Evolutionary conservation across 2,888 invertebrate genomes (phyloP).

Genomic region (Leptopilina myrica): DNA sequence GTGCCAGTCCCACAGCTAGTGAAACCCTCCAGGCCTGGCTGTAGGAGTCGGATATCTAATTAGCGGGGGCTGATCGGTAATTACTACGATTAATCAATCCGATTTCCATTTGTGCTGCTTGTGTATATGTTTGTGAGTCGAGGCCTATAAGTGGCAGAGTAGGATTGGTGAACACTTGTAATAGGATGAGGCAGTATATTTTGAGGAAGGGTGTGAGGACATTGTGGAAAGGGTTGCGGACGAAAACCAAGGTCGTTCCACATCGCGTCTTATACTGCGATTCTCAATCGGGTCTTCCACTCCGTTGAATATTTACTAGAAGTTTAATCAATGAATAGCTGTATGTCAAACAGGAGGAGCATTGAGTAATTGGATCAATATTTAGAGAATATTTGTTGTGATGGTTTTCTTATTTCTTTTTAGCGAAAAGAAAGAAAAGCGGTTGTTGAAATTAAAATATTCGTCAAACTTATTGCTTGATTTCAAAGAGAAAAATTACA

Average conservation of each 20-base stretch:
- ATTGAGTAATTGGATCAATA: no score
- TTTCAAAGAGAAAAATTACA: neutral
- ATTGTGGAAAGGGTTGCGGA: conserved; percentile 54
- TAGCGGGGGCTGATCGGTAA: conserved; percentile 78
- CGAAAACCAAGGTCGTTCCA: conserved; percentile 57
- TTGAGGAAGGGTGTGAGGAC: conserved; percentile 39
- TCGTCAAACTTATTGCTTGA: no score
- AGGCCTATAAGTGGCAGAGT: conserved; percentile 43
- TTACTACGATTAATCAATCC: conserved; percentile 80
- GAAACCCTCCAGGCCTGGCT: conserved; percentile 71
- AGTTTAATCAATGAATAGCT: conserved; percentile 23
- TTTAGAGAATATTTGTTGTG: no score
- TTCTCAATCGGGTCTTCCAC: conserved; percentile 40
- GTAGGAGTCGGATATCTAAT: conserved; percentile 76
- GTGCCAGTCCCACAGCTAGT: conserved; percentile 62
- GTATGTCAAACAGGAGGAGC: neutral
- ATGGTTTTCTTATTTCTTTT: no score
- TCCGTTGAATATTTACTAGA: conserved; percentile 34
- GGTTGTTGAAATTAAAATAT: neutral
- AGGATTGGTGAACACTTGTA: conserved; percentile 45
- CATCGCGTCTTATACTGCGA: conserved; percentile 37
- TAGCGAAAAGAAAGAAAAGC: neutral
- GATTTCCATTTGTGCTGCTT: conserved; percentile 76
- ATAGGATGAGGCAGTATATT: conserved; percentile 41
- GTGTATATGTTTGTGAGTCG: conserved; percentile 56